phyloP scores from a whole-genome alignment of 2,888 invertebrate species.

The Papilio protenor region DNA sequence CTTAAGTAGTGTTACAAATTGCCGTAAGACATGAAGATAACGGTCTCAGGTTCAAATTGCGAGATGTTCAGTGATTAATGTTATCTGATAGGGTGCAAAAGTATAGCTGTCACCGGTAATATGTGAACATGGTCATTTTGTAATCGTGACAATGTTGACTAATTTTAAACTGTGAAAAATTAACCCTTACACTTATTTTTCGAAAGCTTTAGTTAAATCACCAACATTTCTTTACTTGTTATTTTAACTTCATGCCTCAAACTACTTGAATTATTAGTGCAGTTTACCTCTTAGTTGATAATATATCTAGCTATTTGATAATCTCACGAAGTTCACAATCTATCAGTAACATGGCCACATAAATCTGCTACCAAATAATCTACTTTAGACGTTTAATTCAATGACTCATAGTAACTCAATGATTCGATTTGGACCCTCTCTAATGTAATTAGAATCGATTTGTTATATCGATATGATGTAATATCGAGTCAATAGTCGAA shows the following conservation, averaged over 20 bases:
- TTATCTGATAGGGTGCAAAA: conserved; percentile 22
- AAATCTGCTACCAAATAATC: background rate
- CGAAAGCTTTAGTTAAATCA: too few species aligned
- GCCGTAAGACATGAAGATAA: conserved; percentile 45
- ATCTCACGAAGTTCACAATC: background rate
- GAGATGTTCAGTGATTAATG: conserved; percentile 38
- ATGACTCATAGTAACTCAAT: conserved; percentile 23
- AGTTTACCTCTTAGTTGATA: too few species aligned
- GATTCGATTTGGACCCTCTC: conserved; percentile 6
- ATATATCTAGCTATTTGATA: background rate
- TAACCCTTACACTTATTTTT: too few species aligned
- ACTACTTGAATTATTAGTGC: too few species aligned
- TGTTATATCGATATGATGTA: background rate
- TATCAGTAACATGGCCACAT: background rate
- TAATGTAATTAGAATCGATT: conserved; percentile 13
- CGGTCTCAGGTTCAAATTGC: conserved; percentile 38
- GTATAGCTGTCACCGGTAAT: background rate
- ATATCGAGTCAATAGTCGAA: background rate
- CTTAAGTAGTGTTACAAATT: conserved; percentile 49
- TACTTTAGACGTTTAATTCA: conserved; percentile 6
- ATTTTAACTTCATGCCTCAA: too few species aligned
- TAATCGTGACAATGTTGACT: background rate
- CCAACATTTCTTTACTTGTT: too few species aligned
- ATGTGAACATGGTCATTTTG: background rate
- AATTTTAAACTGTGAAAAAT: too few species aligned